phyloP scores from a whole-genome alignment of 2,888 invertebrate genomes.

The Caenorhabditis zanzibari region DNA sequence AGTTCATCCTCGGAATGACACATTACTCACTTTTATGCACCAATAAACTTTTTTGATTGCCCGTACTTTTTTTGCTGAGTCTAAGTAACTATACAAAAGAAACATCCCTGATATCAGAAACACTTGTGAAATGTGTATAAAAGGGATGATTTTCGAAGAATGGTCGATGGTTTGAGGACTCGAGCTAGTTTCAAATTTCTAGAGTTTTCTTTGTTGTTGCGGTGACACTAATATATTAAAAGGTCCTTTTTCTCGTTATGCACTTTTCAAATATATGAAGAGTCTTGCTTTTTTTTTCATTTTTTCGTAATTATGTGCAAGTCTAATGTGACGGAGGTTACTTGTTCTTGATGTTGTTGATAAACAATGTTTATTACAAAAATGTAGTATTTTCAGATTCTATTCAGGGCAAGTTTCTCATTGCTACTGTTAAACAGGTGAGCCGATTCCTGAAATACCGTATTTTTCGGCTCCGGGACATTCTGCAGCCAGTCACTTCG shows the following conservation, averaged over 20 bases:
- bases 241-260: constrained; percentile 42
- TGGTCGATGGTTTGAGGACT: constrained; percentile 32
- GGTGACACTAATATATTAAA: constrained; percentile 38
- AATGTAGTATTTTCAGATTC: neutral
- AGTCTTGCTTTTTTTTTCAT: constrained; percentile 1
- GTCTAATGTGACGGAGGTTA: constrained; percentile 23
- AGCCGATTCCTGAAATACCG: no score
- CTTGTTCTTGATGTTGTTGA: neutral
- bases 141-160: neutral
- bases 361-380: neutral
- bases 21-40: constrained; percentile 57
- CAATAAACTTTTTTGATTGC: constrained; percentile 57
- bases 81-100: neutral
- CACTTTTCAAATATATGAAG: constrained; percentile 12
- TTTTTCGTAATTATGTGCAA: constrained; percentile 29
- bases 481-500: no score
- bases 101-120: constrained; percentile 37
- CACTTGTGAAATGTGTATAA: constrained; percentile 27
- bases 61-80: constrained; percentile 22
- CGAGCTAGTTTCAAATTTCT: constrained; percentile 43
- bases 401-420: neutral
- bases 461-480: no score
- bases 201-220: constrained; percentile 32
- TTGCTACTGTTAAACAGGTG: neutral
- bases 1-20: constrained; percentile 58